These are phyloP conservation scores for Rhabdomys dilectus DNA, from an alignment of 2,113 vertebrate genomes.

Conservation along the genomic window DNA sequence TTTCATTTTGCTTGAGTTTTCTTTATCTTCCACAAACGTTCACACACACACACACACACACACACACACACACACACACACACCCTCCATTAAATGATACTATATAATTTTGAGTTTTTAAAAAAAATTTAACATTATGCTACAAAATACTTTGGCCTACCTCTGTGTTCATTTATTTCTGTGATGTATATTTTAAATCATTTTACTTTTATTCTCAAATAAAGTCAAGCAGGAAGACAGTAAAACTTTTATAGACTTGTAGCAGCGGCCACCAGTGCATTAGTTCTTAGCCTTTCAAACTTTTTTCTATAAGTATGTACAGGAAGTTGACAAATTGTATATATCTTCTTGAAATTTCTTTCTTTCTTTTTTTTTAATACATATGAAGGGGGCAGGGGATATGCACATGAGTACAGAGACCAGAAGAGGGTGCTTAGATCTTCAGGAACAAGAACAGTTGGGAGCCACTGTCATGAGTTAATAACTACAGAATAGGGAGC, in stretches of 20 bases:
- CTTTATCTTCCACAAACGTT: neutral
- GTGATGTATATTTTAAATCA: constrained; percentile 43
- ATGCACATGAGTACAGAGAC: neutral
- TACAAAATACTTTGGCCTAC: constrained; percentile 30
- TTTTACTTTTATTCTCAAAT: constrained; percentile 56
- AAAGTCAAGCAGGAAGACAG: constrained; percentile 51
- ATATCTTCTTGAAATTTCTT: neutral
- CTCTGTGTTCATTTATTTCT: constrained; percentile 18
- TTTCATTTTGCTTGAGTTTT: neutral
- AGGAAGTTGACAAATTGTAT: neutral
- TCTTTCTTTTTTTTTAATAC: neutral
- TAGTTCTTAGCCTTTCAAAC: neutral
- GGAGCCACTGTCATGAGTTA: neutral
- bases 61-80: neutral
- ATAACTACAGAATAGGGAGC: constrained; percentile 16
- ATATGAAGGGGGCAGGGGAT: neutral
- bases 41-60: neutral
- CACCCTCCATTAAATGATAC: neutral
- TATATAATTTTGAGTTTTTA: neutral
- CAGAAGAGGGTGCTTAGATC: neutral
- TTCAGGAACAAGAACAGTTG: neutral
- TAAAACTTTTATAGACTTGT: neutral
- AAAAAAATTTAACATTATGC: neutral
- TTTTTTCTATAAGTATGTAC: neutral
- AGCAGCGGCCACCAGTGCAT: neutral